Base-by-base conservation (phyloP, 2,888 invertebrate genomes). In the Agrotis exclamationis region DNA sequence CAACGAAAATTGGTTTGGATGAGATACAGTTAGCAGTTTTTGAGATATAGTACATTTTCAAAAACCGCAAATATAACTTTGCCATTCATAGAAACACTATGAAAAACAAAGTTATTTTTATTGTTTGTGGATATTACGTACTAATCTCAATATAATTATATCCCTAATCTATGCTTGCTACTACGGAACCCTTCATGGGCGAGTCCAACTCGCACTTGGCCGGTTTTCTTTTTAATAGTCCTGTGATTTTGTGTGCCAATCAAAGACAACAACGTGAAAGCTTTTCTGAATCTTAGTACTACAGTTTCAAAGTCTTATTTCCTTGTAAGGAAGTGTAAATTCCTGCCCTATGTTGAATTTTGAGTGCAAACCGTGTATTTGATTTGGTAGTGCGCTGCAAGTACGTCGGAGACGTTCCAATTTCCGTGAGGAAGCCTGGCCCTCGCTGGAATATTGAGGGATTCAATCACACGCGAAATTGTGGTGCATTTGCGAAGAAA, bases 401-500 rank as follows among this genome's bases (percentile, higher is more conserved):
- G 39, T 39, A 20, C 47, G 58, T 16, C 28, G 57, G 56, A 71
- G 82, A 78, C 80, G 80, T 76, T 74, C 67, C 79, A 79, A 83
- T 84, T 82, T 76, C 80, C 83, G 70, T 63, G 18, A 39, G 48
- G 57, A 67, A 74, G 73, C 79, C 44, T 53, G 77, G 51, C 50
- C 54, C 60, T 50, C 39, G 45, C 47, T 51, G 47, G 57, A 70
- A 70, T 80, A 64, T 70, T 53, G 63, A 53, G 76, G 45, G 48
- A 60, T 75, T 69, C 76, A 63, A 70, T 70, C 76, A 39, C 65
- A 82, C 82, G 84, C 75, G 28, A 47, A 74, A 79, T 68, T 74
- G 58, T 54, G 39, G 45, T 63, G 79, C 62, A 59, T 28, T 24
- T 54, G 66, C 9, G 44, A 58, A n/a, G 39, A 53, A 47, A 56